phyloP scores from a whole-genome alignment of 2,797 vertebrate species.

The Tympanoctomys barrerae region DNA sequence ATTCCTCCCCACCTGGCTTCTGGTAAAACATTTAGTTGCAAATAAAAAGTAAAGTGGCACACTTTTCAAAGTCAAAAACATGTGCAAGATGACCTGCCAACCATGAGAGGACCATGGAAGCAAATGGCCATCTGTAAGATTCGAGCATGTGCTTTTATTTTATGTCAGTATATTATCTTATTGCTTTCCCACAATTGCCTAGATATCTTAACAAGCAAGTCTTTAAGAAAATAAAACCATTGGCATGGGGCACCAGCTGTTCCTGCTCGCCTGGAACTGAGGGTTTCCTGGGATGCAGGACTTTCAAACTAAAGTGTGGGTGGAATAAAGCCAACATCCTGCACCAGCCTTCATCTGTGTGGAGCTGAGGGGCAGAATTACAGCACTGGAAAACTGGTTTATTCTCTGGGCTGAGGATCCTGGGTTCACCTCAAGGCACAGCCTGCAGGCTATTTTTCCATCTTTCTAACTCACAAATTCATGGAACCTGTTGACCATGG shows the following conservation, averaged over 20 bases:
- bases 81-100: background rate
- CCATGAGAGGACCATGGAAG: background rate
- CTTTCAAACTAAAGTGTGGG: background rate
- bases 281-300: background rate
- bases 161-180: slow-evolving; percentile 3
- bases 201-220: background rate
- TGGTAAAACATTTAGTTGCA: slow-evolving; percentile 50
- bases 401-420: background rate
- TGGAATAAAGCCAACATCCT: background rate
- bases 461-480: background rate
- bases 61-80: slow-evolving; percentile 34
- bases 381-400: background rate
- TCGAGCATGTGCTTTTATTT: background rate
- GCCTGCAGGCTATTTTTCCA: background rate
- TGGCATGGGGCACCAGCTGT: no score
- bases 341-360: background rate
- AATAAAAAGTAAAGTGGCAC: slow-evolving; percentile 20
- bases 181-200: background rate
- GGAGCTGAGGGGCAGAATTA: background rate
- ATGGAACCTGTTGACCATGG: background rate
- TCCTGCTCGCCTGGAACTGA: background rate
- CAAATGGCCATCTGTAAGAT: slow-evolving; percentile 7
- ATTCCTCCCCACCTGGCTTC: slow-evolving; percentile 7
- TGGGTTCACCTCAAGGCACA: background rate
- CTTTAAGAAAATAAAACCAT: background rate